A percentile compares a stretch with the other conserved stretches of the same genome.
Conservation (phyloP, 2,888 invertebrate genomes). For the Plebejus melissa region DNA sequence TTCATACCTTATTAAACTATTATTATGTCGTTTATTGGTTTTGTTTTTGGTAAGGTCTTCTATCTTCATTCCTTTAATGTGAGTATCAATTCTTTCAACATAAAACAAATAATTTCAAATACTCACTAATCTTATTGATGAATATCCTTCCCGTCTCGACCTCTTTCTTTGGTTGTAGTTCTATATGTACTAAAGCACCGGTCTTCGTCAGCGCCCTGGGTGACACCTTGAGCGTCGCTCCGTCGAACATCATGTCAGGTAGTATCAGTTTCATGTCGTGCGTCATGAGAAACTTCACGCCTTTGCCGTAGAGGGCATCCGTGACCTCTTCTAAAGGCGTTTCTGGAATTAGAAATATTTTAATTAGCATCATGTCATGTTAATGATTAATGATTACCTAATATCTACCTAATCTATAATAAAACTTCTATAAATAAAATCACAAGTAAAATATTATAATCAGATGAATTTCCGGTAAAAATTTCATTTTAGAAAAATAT, state of each 20-base stretch:
- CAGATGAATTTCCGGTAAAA: too few relatives aligned
- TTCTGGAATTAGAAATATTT: slow-evolving; percentile 52
- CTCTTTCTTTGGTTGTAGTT: slow-evolving; percentile 79
- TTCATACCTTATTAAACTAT: too few relatives aligned
- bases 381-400: too few relatives aligned
- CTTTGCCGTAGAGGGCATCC: slow-evolving; percentile 83
- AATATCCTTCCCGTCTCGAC: slow-evolving; percentile 77
- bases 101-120: not conserved
- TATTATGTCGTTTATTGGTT: too few relatives aligned
- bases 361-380: too few relatives aligned
- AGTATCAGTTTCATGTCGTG: slow-evolving; percentile 86
- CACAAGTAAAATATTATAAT: too few relatives aligned
- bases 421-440: too few relatives aligned
- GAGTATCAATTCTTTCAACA: too few relatives aligned
- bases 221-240: slow-evolving; percentile 85
- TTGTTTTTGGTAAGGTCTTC: too few relatives aligned
- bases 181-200: slow-evolving; percentile 86
- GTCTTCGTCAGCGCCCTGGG: slow-evolving; percentile 85
- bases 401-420: too few relatives aligned
- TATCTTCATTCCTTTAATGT: too few relatives aligned
- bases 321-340: slow-evolving; percentile 88
- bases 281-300: slow-evolving; percentile 85
- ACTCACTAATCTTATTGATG: slow-evolving; percentile 85
- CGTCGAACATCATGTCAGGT: slow-evolving; percentile 86
- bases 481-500: too few relatives aligned